Percentiles rank a stretch among this genome's conserved stretches.
Conservation (phyloP, 2,797 vertebrate genomes). For the Halcyon chelicuti region DNA sequence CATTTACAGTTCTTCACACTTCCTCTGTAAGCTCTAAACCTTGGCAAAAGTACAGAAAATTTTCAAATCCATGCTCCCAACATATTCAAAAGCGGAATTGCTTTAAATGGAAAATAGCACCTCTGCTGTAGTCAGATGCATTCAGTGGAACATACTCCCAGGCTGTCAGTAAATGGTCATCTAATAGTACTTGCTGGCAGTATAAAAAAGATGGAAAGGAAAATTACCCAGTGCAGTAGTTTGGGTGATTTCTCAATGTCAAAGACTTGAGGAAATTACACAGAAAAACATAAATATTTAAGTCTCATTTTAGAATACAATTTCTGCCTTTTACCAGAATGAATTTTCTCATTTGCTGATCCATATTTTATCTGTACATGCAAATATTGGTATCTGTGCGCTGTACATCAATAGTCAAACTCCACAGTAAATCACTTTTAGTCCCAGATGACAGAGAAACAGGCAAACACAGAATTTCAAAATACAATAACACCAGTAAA, state of each 20-base stretch:
- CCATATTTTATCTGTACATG: background rate
- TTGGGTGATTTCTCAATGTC: background rate
- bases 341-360: background rate
- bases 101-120: background rate
- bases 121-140: background rate
- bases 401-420: background rate
- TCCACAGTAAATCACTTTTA: background rate
- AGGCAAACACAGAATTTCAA: no score
- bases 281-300: background rate
- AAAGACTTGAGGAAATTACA: background rate
- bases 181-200: background rate
- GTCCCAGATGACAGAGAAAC: no score
- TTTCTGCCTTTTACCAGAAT: background rate
- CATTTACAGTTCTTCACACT: background rate
- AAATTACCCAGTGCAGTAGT: background rate
- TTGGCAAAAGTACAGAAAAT: background rate
- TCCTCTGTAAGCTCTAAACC: background rate
- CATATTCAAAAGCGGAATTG: background rate
- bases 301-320: background rate
- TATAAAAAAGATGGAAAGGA: background rate
- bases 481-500: background rate
- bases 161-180: background rate
- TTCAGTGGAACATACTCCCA: background rate
- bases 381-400: background rate
- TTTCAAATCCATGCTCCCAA: background rate